Base-by-base conservation (phyloP, 2,888 invertebrate genomes). In the Perizoma flavofasciatum region DNA sequence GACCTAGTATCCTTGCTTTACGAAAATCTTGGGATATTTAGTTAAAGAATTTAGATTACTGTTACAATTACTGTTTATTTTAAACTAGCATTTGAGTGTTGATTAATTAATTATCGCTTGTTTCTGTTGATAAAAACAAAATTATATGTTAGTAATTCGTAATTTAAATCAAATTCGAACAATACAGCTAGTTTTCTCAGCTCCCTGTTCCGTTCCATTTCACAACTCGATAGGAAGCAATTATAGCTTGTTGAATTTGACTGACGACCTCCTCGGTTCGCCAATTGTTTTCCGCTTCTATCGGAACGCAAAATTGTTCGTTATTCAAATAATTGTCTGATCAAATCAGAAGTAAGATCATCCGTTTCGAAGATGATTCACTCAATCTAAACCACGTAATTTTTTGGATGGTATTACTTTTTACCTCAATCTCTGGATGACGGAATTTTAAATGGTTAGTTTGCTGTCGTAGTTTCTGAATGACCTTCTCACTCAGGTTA, bases 261-360 rank as follows among this genome's bases (percentile, higher is more conserved):
- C 70, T 77, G 78, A 81, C 75, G 73, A 70, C 71, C 70, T 72
- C 68, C 69, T 70, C 76, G 72, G 70, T 68, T 70, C 67, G 74
- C 75, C 82, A 86, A 87, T 87, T 86, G 82, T 71, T 77, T 84
- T 83, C 82, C 83, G 74, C 72, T 75, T 70, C 70, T 74, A 66
- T 66, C 70, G 81, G 79, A 82, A 82, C 78, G 80, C 81, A 71
- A 79, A 85, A 81, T 79, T 79, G 77, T 77, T 79, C 74, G 77
- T 71, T 77, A 76, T 75, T 74, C 64, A 66, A 76, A 74, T 74
- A 72, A 70, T 68, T 66, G 66, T 52, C 59, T 67, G 72, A 66
- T 71, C 69, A 70, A 70, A 63, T 71, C 70, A 67, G 55, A 51
- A 63, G 59, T 51, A 51, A 59, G 53, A 35, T 60, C 61, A 65